Evolutionary conservation across 1,140 invertebrate genomes (phyloP), one percentile per base, ranked within the genome.

Genomic region (Formica exsecta): DNA sequence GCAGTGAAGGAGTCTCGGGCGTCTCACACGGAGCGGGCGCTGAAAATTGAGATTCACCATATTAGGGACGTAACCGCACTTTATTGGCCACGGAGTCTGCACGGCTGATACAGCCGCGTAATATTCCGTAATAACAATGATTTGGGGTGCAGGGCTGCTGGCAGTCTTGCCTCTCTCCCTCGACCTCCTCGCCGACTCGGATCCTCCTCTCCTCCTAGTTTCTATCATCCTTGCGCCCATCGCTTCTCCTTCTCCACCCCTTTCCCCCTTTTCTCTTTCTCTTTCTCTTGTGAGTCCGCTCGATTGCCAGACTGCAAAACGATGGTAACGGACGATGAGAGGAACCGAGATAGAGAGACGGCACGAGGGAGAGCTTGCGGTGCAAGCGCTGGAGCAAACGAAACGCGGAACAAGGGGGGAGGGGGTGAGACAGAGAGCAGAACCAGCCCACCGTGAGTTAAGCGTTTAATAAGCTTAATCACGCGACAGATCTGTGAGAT

Each of bases 381-480:
- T 57, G 54, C 85, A 29, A 41, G 29, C 75, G 75, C 19, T 22
- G 81, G 57, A 74, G 62, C 48, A 70, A 85, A 84, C 57, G 74
- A 76, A 54, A 65, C 51, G 70, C 68, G 62, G 76, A 73, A 77
- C 62, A 13, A 59, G 29, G 32, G 32, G 38, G 7, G 38, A 51
- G 65, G 68, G 74, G 73, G 81, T 54, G 51, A 59, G 87, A 66
- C 81, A 85, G 81, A 84, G 86, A 66, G 71, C 65, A 64, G 86
- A 86, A 88, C 80, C 87, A 88, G 91, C 87, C 75, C 77, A 29
- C 71, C 70, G 91, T 95, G 94, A 95, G 94, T 95, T 95, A 95
- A 95, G 94, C 94, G 94, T 95, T 95, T 95, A 95, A 95, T 95
- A 95, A 95, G 94, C 95, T 95, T 95, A 95, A 95, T 95, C 94